Evolutionary conservation across 2,888 invertebrate genomes (phyloP).

Genomic region (Lycocerus yunnanus): DNA sequence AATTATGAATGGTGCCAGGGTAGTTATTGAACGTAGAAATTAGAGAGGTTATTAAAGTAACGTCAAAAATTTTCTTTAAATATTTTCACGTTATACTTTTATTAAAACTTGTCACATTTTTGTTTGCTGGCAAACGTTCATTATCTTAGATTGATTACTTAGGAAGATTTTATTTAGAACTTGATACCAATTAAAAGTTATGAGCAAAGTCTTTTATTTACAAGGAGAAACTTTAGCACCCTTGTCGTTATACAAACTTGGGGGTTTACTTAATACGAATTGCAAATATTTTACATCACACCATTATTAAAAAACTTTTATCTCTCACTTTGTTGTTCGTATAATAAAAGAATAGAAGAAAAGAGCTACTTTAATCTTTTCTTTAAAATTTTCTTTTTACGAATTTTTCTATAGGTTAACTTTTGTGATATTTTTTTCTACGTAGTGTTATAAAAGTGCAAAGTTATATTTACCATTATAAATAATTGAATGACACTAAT

Average conservation of each 20-base stretch:
- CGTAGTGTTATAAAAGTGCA: background rate
- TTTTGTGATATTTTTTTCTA: background rate
- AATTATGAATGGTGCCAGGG: conserved; percentile 20
- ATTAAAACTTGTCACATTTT: conserved; percentile 22
- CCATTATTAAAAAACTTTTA: conserved; percentile 31
- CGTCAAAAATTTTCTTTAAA: conserved; percentile 17
- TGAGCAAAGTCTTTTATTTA: conserved; percentile 21
- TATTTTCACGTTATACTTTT: conserved; percentile 22
- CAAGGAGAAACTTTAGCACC: conserved; percentile 14
- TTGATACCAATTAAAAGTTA: conserved; percentile 33
- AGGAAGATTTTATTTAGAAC: conserved; percentile 28
- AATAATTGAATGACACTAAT: background rate
- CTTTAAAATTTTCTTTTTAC: background rate
- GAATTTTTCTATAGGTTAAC: background rate
- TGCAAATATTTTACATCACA: conserved; percentile 28
- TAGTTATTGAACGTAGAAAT: conserved; percentile 20
- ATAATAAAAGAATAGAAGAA: conserved; percentile 8
- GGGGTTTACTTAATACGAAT: conserved; percentile 27
- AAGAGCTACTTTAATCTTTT: background rate
- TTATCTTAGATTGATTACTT: conserved; percentile 33
- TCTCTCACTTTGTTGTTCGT: conserved; percentile 19
- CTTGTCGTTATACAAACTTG: conserved; percentile 21
- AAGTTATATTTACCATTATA: background rate
- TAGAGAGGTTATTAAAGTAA: conserved; percentile 22
- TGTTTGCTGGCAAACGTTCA: conserved; percentile 26